Conservation (phyloP, 2,797 vertebrate genomes). For the Gymnothorax reevesii region DNA sequence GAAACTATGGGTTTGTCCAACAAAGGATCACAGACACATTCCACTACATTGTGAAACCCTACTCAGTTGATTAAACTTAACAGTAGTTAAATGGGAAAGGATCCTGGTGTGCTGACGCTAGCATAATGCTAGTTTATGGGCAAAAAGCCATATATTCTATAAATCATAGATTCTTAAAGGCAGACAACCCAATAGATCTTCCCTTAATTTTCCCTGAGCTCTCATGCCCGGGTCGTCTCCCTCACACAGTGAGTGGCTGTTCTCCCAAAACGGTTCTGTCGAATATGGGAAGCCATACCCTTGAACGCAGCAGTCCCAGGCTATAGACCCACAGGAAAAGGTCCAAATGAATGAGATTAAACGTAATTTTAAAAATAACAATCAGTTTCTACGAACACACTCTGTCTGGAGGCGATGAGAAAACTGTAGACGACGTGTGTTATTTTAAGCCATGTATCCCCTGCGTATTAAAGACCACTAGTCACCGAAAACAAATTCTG, state of each 20-base stretch:
- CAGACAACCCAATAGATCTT: neutral
- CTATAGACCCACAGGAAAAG: neutral
- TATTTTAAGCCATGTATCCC: neutral
- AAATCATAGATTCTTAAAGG: neutral
- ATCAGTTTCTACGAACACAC: neutral
- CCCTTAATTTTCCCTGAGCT: neutral
- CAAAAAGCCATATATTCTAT: neutral
- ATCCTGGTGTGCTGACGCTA: neutral
- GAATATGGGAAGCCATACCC: neutral
- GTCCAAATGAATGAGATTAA: neutral
- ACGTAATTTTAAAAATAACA: slow-evolving; percentile 1
- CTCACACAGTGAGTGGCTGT: neutral
- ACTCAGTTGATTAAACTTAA: neutral
- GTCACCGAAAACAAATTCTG: neutral
- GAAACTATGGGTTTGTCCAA: neutral
- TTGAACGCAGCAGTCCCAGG: neutral
- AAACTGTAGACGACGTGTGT: neutral
- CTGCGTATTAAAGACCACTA: neutral
- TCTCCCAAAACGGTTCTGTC: neutral
- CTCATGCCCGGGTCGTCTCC: no score
- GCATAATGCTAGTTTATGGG: neutral
- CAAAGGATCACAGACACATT: neutral
- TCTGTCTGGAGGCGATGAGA: neutral
- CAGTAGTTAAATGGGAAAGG: neutral
- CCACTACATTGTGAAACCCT: neutral